Base-by-base conservation (phyloP, 1,140 invertebrate genomes). In the Hesperophylax magnus region DNA sequence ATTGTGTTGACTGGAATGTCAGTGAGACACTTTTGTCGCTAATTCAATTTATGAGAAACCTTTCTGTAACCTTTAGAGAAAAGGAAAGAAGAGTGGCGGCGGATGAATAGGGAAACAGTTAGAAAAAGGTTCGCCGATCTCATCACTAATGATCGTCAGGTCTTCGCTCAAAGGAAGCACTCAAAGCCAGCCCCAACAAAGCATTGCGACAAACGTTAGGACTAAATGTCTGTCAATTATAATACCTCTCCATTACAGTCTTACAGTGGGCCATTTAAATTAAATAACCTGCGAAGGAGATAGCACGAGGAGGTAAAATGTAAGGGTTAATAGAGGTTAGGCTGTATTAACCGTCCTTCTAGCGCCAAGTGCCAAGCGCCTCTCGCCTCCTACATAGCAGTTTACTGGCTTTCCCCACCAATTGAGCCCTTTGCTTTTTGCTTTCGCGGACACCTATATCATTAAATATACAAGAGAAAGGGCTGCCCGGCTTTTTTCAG, bases 191-290 rank as follows among this genome's bases (percentile, higher is more conserved):
- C 67, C 39, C 18, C n/a, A 52, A 71, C 67, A 71, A 71, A 71
- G 67, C 39, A 71, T n/a, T 15, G 34, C 11, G n/a, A 34, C 34
- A 71, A 71, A 52, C 9, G 17, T 47, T 14, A n/a, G 67, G 39
- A 71, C 39, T 47, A 52, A 71, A 71, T 47, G 8, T 39, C 67
- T 71, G 67, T 71, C 67, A 71, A 71, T 71, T 71, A 20, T n/a
- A 71, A 71, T 71, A 20, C 67, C 27, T 71, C 15, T 71, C 17
- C 31, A 53, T 52, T 71, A 52, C n/a, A 14, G 39, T 47, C 9
- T 47, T 47, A 11, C 11, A 47, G 63, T 9, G 39, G 31, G 67
- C 31, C 22, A 31, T 71, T 71, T 71, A 71, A 71, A 71, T 71
- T 71, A 71, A 71, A 71, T 71, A 71, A 71, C 67, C 67, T 24